Percentiles rank a stretch among this genome's conserved stretches.
Conservation (phyloP, 2,888 invertebrate genomes). For the Salticus scenicus region DNA sequence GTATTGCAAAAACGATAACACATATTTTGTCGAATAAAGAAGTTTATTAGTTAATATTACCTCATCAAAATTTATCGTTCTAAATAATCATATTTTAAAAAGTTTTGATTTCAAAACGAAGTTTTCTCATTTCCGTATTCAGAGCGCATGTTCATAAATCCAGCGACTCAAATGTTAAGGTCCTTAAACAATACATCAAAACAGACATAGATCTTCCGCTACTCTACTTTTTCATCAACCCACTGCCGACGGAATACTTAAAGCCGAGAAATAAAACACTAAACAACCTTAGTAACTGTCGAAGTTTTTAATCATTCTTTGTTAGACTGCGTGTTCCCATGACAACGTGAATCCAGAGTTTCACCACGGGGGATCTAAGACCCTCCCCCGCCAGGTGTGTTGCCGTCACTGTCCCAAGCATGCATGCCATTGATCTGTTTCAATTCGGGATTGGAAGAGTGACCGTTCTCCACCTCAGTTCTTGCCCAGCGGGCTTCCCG, state of each 20-base stretch:
- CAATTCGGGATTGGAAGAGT: conserved; percentile 46
- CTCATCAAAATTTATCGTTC: too few relatives aligned
- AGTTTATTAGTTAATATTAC: too few relatives aligned
- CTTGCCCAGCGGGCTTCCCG: conserved; percentile 45
- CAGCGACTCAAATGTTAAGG: not conserved
- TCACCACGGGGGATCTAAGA: conserved; percentile 31
- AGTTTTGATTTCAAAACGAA: too few relatives aligned
- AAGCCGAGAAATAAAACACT: not conserved
- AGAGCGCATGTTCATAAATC: not conserved
- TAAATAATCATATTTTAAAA: too few relatives aligned
- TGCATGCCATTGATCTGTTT: conserved; percentile 61
- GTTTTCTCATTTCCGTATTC: too few relatives aligned
- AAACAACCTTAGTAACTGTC: not conserved
- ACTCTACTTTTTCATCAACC: not conserved
- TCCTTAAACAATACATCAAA: not conserved
- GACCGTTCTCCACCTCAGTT: conserved; percentile 57
- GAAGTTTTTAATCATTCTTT: conserved; percentile 68
- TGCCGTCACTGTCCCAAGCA: conserved; percentile 61
- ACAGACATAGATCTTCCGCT: not conserved
- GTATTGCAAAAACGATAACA: too few relatives aligned
- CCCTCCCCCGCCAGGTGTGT: conserved; percentile 63
- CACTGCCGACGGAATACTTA: not conserved
- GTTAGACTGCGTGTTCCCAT: conserved; percentile 53
- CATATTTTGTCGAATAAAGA: too few relatives aligned
- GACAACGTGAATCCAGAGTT: conserved; percentile 48